Evolutionary conservation across 2,888 invertebrate species (phyloP).

Genomic region (Microdon myrmicae): DNA sequence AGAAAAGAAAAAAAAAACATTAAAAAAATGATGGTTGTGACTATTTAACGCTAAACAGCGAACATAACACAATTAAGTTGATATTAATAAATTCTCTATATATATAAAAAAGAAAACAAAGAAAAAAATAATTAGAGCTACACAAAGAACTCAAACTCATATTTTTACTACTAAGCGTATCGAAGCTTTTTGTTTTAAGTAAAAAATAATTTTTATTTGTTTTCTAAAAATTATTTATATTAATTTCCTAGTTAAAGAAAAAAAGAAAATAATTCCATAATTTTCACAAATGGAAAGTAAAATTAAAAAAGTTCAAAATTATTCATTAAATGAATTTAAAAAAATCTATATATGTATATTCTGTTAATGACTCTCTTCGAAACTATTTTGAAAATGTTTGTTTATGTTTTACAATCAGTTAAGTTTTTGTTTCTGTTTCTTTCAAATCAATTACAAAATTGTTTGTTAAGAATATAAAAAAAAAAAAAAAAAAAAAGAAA

Average conservation of each 20-base stretch:
- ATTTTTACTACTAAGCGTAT: conserved; percentile 7
- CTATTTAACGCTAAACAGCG: conserved; percentile 47
- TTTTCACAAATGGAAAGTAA: conserved; percentile 33
- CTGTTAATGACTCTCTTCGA: conserved; percentile 33
- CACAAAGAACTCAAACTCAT: neutral
- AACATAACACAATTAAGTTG: too few relatives aligned
- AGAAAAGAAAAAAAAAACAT: conserved; percentile 7
- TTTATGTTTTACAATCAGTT: conserved; percentile 33
- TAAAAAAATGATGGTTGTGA: conserved; percentile 51
- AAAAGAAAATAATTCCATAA: conserved; percentile 47
- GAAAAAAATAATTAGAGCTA: conserved; percentile 1
- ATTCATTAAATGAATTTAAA: conserved; percentile 48
- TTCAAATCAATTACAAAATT: conserved; percentile 13
- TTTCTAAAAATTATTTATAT: conserved; percentile 56
- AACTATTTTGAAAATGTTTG: conserved; percentile 20
- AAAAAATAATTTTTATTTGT: conserved; percentile 39
- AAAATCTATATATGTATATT: conserved; percentile 21
- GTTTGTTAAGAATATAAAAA: neutral
- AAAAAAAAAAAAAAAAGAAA: conserved; percentile 7
- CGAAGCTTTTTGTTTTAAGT: conserved; percentile 32
- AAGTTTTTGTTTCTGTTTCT: conserved; percentile 30
- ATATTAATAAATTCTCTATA: too few relatives aligned
- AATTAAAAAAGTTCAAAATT: conserved; percentile 27
- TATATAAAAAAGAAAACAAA: conserved; percentile 8
- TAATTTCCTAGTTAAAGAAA: conserved; percentile 24